These are phyloP conservation scores for Elaphurus davidianus DNA, from an alignment of 2,113 vertebrate species.

Conservation along the genomic window DNA sequence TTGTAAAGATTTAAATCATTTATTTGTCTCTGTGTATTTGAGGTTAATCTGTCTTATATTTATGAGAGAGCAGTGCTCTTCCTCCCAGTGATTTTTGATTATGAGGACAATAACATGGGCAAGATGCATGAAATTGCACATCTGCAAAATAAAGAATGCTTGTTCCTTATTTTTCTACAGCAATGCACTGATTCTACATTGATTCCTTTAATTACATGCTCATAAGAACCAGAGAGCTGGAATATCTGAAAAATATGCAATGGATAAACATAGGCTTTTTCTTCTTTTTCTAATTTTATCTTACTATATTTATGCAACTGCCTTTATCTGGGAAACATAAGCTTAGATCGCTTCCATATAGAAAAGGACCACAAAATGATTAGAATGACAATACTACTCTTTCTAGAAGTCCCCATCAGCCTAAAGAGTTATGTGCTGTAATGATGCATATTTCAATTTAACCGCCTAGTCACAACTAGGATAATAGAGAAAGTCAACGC, in stretches of 20 bases:
- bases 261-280: background rate
- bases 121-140: background rate
- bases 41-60: background rate
- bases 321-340: background rate
- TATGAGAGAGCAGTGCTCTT: background rate
- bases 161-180: background rate
- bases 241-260: slow-evolving; percentile 8
- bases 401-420: background rate
- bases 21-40: background rate
- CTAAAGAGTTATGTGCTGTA: background rate
- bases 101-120: background rate
- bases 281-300: background rate
- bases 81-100: background rate
- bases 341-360: background rate
- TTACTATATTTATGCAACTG: background rate
- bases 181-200: background rate
- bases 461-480: background rate
- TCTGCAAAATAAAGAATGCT: background rate
- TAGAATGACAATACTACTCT: background rate
- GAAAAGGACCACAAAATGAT: background rate
- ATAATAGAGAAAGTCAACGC: slow-evolving; percentile 60
- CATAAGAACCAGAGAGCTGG: background rate
- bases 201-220: background rate
- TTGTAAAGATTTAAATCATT: background rate
- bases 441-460: background rate